Evolutionary conservation across 2,113 vertebrate species (phyloP), one percentile per base, ranked within the genome.

Genomic region (Elachura formosa): DNA sequence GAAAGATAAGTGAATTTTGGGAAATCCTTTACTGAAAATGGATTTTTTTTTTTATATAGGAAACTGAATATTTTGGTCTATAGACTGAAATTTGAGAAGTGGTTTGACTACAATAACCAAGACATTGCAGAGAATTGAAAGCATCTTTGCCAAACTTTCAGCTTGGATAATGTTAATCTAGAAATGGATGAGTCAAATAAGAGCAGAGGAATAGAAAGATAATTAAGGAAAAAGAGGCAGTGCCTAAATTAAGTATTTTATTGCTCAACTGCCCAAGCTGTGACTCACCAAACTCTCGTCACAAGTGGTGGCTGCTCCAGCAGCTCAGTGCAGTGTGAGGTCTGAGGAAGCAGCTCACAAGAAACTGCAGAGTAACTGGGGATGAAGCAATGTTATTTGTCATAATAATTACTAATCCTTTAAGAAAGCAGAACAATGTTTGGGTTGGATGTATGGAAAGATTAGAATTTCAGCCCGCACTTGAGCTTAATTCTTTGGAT

Each of bases 351-450:
- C 83, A 82, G 77, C 75, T 92, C 66, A 9, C 28, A 26, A 92
- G 88, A 41, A 93, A 66, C 52, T 67, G 56, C 76, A 63, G 38
- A 91, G 87, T 31, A 52, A 88, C 80, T 81, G 56, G 71, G 74
- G 79, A 67, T 95, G 95, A 91, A 94, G 93, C 95, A 94, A 86
- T 96, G 95, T 96, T 96, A 95, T 97, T 96, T 96, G 73, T 95
- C 94, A 97, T 94, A 96, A 97, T 95, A 97, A 97, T 52, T 84
- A 25, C 92, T 97, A 97, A 97, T 96, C 94, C 95, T 85, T 96
- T 96, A 96, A 87, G 93, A 96, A 97, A 97, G 87, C 96, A 94
- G 89, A 93, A 84, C 92, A 80, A 36, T 96, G 91, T 97, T 96
- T 97, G 84, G 48, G 62, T 88, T 97, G 97, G 95, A 94, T 51